A percentile compares a stretch with the other conserved stretches of the same genome.
These are phyloP conservation scores for Mya arenaria DNA, from an alignment of 1,140 invertebrate genomes.

Conservation along the genomic window DNA sequence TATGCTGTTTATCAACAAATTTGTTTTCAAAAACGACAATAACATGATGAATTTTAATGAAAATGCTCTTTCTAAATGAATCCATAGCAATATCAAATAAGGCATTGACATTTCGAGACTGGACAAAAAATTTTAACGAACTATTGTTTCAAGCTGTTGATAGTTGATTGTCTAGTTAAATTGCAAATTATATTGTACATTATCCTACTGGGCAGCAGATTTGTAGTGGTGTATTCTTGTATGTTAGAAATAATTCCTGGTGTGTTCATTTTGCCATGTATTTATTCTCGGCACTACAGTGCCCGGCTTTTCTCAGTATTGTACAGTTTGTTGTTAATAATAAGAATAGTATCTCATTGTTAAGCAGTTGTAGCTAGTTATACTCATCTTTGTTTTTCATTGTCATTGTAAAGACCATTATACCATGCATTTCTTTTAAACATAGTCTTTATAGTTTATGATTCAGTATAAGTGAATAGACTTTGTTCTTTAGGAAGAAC, in stretches of 20 bases:
- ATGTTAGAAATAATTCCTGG: conserved; percentile 33
- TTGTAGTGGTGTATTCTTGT: background rate
- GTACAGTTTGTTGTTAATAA: conserved; percentile 37
- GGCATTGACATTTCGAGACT: background rate
- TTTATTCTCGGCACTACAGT: conserved; percentile 1
- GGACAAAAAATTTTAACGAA: background rate
- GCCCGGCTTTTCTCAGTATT: conserved; percentile 44
- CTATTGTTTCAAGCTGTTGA: background rate
- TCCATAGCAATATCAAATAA: background rate
- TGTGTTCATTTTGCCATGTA: conserved; percentile 48
- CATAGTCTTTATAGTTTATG: no score
- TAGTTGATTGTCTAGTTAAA: background rate
- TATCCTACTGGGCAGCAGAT: conserved; percentile 30
- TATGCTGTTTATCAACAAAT: no score
- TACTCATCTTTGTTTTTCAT: no score
- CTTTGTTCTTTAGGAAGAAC: no score
- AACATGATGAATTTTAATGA: no score
- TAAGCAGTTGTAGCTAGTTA: no score
- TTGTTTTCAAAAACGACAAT: no score
- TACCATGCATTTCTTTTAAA: no score
- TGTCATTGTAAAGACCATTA: no score
- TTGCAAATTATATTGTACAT: background rate
- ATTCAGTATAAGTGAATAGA: no score
- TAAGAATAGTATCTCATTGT: no score
- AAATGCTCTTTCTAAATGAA: background rate